These are phyloP conservation scores for Apodemia mormo DNA, from an alignment of 2,888 invertebrate species.

Conservation along the genomic window DNA sequence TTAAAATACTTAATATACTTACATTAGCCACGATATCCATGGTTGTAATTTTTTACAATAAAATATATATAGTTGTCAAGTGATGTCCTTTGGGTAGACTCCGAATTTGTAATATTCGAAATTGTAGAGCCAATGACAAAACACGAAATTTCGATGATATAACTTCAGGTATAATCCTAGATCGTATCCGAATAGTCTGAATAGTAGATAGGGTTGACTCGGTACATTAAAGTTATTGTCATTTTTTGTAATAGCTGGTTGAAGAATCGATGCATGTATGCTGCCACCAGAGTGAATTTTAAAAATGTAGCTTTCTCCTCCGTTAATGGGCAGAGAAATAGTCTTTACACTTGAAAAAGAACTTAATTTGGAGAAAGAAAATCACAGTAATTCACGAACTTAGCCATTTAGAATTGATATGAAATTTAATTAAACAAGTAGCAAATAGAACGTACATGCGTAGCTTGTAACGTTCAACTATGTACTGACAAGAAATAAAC, in stretches of 20 bases:
- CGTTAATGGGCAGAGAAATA: constrained; percentile 24
- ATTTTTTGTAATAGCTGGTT: constrained; percentile 72
- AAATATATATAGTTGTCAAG: constrained; percentile 52
- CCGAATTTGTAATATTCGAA: constrained; percentile 77
- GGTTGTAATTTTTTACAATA: constrained; percentile 44
- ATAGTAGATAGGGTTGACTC: constrained; percentile 85
- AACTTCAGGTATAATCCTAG: constrained; percentile 58
- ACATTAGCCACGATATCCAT: constrained; percentile 83
- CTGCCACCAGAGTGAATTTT: constrained; percentile 59
- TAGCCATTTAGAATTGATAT: constrained; percentile 65
- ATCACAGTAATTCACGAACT: constrained; percentile 64
- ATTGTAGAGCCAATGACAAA: constrained; percentile 75
- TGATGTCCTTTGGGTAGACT: constrained; percentile 71
- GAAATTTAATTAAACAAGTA: constrained; percentile 35
- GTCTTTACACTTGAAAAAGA: constrained; percentile 43
- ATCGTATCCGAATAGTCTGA: constrained; percentile 86
- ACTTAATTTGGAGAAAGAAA: constrained; percentile 69
- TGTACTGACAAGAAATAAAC: constrained; percentile 46
- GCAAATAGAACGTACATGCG: constrained; percentile 39
- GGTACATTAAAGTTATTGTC: constrained; percentile 75
- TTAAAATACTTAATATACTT: constrained; percentile 52
- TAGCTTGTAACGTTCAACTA: constrained; percentile 26
- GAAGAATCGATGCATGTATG: constrained; percentile 73
- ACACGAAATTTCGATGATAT: constrained; percentile 49
- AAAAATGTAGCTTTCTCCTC: constrained; percentile 38